Conservation (phyloP, 2,888 invertebrate species). For the Apodemia duryi region DNA sequence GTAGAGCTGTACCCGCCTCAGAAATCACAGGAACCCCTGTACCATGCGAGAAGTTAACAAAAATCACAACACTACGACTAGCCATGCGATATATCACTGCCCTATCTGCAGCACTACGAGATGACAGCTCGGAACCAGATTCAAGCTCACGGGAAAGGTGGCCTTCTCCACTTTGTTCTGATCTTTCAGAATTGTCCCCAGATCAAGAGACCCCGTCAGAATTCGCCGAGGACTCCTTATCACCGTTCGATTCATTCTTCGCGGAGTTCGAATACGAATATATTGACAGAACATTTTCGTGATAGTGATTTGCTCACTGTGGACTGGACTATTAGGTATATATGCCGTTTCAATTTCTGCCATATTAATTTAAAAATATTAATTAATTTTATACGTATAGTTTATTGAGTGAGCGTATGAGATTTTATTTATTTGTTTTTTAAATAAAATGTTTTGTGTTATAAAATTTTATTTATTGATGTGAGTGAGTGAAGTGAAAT, state of each 20-base stretch:
- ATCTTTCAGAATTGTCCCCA: slow-evolving; percentile 73
- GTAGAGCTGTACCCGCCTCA: slow-evolving; percentile 85
- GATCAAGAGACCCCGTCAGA: slow-evolving; percentile 73
- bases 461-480: slow-evolving; percentile 37
- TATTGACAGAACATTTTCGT: slow-evolving; percentile 71
- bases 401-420: slow-evolving; percentile 57
- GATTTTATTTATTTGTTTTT: slow-evolving; percentile 57
- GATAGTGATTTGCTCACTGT: slow-evolving; percentile 47
- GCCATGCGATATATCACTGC: slow-evolving; percentile 93
- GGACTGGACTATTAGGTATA: slow-evolving; percentile 51
- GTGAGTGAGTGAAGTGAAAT: background rate
- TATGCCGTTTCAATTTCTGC: slow-evolving; percentile 55
- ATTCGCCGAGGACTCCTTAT: slow-evolving; percentile 75
- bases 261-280: slow-evolving; percentile 74
- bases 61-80: slow-evolving; percentile 91
- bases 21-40: slow-evolving; percentile 71
- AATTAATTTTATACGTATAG: slow-evolving; percentile 54
- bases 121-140: slow-evolving; percentile 51
- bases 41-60: slow-evolving; percentile 90
- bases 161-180: slow-evolving; percentile 73
- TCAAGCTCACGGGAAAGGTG: slow-evolving; percentile 52
- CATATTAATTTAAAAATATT: slow-evolving; percentile 66
- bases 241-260: slow-evolving; percentile 79
- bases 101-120: slow-evolving; percentile 83
- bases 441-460: slow-evolving; percentile 72